Conservation (phyloP, 2,888 invertebrate genomes). For the Calameuta idolon region DNA sequence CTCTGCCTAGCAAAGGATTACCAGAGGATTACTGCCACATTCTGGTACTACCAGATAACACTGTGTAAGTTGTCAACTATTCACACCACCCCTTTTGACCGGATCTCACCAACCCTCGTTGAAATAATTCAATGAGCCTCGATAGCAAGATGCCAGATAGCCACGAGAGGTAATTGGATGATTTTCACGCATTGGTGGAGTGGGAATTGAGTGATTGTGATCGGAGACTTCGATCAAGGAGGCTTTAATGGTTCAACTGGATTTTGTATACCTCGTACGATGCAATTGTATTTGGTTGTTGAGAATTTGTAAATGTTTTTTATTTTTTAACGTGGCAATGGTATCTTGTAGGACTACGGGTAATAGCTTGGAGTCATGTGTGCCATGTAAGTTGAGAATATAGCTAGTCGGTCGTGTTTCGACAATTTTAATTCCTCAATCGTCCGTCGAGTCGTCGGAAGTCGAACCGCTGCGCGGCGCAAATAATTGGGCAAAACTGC, state of each 20-base stretch:
- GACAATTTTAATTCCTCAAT: slow-evolving; percentile 61
- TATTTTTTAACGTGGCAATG: not conserved
- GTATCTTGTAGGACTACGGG: not conserved
- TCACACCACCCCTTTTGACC: slow-evolving; percentile 36
- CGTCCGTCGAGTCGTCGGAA: slow-evolving; percentile 28
- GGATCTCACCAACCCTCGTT: slow-evolving; percentile 15
- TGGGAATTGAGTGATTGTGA: not conserved
- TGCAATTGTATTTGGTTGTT: not conserved
- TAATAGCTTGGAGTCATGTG: not conserved
- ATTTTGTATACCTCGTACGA: not conserved
- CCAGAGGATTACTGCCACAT: slow-evolving; percentile 58
- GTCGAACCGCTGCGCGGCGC: slow-evolving; percentile 29
- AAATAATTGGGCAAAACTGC: slow-evolving; percentile 57
- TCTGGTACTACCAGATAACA: slow-evolving; percentile 64
- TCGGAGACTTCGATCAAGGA: not conserved
- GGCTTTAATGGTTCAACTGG: not conserved
- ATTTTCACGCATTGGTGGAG: slow-evolving; percentile 55
- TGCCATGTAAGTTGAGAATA: not conserved
- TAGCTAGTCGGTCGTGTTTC: not conserved
- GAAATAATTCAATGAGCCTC: slow-evolving; percentile 32
- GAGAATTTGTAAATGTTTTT: not conserved
- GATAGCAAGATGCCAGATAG: slow-evolving; percentile 51
- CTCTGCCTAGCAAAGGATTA: slow-evolving; percentile 59
- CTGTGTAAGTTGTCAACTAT: slow-evolving; percentile 62
- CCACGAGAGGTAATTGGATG: slow-evolving; percentile 56